Evolutionary conservation across 2,888 invertebrate genomes (phyloP).

Genomic region (Tiliacea aurago): DNA sequence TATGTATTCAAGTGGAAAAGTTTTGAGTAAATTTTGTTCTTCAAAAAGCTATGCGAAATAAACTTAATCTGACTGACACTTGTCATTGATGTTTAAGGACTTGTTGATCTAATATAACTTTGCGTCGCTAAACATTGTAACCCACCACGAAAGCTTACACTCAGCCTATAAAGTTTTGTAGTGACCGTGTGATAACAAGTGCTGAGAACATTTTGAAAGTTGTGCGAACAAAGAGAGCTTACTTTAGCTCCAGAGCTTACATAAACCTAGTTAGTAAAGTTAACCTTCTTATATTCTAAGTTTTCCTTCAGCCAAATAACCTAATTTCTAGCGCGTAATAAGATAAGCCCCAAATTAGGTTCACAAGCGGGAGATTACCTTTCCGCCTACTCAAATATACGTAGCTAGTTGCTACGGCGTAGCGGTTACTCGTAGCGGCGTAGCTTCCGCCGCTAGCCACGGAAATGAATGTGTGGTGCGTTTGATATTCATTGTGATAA

Average conservation of each 20-base stretch:
- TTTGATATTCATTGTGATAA: conserved; percentile 29
- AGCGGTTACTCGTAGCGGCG: conserved; percentile 37
- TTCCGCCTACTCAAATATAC: conserved; percentile 16
- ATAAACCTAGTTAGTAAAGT: conserved; percentile 5
- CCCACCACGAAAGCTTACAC: not conserved
- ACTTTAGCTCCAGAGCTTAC: no score
- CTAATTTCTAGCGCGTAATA: conserved; percentile 32
- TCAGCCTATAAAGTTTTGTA: conserved; percentile 1
- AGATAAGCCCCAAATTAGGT: conserved; percentile 10
- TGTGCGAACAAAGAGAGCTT: not conserved
- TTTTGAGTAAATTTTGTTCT: no score
- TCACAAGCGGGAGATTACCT: conserved; percentile 25
- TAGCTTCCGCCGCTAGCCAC: conserved; percentile 18
- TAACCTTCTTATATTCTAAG: conserved; percentile 14
- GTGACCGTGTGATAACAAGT: conserved; percentile 20
- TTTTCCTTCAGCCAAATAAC: conserved; percentile 14
- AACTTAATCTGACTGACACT: no score
- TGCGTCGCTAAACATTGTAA: not conserved
- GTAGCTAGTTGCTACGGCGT: conserved; percentile 46
- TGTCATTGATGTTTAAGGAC: no score
- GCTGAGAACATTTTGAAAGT: conserved; percentile 25
- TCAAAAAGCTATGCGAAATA: no score
- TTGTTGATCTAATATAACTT: conserved; percentile 7
- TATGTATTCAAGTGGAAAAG: no score
- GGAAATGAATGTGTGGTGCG: conserved; percentile 3